phyloP scores from a whole-genome alignment of 1,140 invertebrate species.

The Diabrotica virgifera region DNA sequence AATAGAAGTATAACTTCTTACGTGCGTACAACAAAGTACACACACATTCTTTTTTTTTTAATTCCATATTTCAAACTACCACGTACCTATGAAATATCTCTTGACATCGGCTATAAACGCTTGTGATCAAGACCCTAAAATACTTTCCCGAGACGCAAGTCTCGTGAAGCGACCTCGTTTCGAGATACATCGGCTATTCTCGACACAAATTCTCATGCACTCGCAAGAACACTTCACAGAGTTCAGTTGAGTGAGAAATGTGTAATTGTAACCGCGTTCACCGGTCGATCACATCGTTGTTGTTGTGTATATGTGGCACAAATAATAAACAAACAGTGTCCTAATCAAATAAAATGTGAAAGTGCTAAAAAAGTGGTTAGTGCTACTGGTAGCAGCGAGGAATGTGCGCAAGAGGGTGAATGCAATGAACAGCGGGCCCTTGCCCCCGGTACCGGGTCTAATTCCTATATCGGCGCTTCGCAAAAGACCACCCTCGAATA shows the following conservation, averaged over 20 bases:
- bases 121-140: too few relatives aligned
- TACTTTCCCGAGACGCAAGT: too few relatives aligned
- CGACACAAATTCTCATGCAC: conserved; percentile 40
- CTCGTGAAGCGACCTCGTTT: conserved; percentile 23
- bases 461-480: conserved; percentile 46
- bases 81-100: too few relatives aligned
- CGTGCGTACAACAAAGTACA: too few relatives aligned
- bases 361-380: conserved; percentile 15
- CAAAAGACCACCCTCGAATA: conserved; percentile 35
- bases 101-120: too few relatives aligned
- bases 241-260: conserved; percentile 32
- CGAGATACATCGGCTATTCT: conserved; percentile 28
- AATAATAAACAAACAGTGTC: not conserved
- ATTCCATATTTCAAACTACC: too few relatives aligned
- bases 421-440: conserved; percentile 43
- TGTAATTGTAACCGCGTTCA: conserved; percentile 8
- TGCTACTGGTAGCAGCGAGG: conserved; percentile 19
- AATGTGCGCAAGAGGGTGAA: conserved; percentile 27
- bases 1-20: too few relatives aligned
- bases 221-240: conserved; percentile 31
- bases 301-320: not conserved
- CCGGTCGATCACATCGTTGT: not conserved
- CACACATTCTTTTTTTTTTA: too few relatives aligned
- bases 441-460: conserved; percentile 47
- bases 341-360: conserved; percentile 11